Percentiles rank a stretch among this genome's conserved stretches.
Evolutionary conservation across 2,113 vertebrate genomes (phyloP).

Genomic region (Bolborhynchus lineola): DNA sequence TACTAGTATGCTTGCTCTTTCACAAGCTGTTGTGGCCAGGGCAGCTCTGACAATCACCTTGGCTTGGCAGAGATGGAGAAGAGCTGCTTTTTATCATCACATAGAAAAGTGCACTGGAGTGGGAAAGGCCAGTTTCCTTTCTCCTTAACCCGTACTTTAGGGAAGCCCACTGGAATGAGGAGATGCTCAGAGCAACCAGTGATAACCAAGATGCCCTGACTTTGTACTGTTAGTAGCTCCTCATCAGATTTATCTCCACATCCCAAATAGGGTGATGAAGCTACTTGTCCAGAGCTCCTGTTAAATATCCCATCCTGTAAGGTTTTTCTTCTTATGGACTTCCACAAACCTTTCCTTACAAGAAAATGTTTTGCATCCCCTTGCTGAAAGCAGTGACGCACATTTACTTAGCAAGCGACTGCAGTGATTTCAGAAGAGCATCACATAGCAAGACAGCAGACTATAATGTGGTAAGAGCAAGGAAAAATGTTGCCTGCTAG

Average conservation of each 20-base stretch:
- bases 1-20: background rate
- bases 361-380: background rate
- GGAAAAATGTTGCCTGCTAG: background rate
- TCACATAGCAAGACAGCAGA: background rate
- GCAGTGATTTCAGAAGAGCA: background rate
- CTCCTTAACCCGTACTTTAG: background rate
- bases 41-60: background rate
- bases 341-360: background rate
- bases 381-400: background rate
- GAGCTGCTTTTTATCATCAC: background rate
- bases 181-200: background rate
- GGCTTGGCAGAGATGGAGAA: background rate
- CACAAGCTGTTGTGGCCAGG: background rate
- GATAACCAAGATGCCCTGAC: background rate
- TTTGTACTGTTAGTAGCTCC: background rate
- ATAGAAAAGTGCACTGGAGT: background rate
- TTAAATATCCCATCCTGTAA: background rate
- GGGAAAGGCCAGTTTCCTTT: background rate
- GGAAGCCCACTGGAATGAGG: background rate
- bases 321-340: background rate
- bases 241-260: background rate
- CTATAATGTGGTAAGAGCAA: background rate
- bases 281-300: background rate
- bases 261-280: background rate
- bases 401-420: background rate